Evolutionary conservation across 2,888 invertebrate species (phyloP).

Genomic region (Lymantria monacha): DNA sequence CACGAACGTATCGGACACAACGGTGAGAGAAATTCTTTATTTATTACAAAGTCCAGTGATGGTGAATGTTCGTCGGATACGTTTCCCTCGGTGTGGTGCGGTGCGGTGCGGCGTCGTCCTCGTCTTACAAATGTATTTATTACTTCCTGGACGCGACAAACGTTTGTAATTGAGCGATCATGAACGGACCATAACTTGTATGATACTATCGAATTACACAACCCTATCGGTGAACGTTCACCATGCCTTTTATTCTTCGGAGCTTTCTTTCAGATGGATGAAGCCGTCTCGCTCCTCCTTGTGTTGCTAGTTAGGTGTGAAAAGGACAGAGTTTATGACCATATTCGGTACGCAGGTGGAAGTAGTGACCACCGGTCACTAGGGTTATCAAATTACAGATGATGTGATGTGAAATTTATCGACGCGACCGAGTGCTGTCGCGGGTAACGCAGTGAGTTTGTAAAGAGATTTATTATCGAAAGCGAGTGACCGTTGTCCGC

Average conservation of each 20-base stretch:
- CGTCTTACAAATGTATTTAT: conserved; percentile 57
- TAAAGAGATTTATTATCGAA: conserved; percentile 26
- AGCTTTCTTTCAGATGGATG: conserved; percentile 41
- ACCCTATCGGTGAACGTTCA: conserved; percentile 55
- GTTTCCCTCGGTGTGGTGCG: conserved; percentile 27
- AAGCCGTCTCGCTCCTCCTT: conserved; percentile 32
- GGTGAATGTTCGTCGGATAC: conserved; percentile 23
- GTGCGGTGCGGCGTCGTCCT: too few species aligned
- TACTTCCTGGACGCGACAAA: conserved; percentile 68
- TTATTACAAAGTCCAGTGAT: conserved; percentile 21
- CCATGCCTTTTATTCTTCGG: conserved; percentile 31
- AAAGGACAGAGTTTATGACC: conserved; percentile 37
- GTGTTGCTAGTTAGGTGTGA: conserved; percentile 14
- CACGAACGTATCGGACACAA: conserved; percentile 9
- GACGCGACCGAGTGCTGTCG: conserved; percentile 53
- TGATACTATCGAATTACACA: conserved; percentile 70
- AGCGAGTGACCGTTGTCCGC: conserved; percentile 52
- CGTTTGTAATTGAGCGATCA: conserved; percentile 77
- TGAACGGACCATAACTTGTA: conserved; percentile 60
- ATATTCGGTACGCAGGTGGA: conserved; percentile 59
- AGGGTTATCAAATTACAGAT: conserved; percentile 65
- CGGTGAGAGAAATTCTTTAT: conserved; percentile 19
- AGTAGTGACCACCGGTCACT: conserved; percentile 71
- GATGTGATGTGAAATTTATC: conserved; percentile 68
- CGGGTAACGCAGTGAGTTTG: conserved; percentile 59